Percentiles rank a stretch among this genome's conserved stretches.
These are phyloP conservation scores for Pachycephus smyrnensis DNA, from an alignment of 2,888 invertebrate species.

Conservation along the genomic window DNA sequence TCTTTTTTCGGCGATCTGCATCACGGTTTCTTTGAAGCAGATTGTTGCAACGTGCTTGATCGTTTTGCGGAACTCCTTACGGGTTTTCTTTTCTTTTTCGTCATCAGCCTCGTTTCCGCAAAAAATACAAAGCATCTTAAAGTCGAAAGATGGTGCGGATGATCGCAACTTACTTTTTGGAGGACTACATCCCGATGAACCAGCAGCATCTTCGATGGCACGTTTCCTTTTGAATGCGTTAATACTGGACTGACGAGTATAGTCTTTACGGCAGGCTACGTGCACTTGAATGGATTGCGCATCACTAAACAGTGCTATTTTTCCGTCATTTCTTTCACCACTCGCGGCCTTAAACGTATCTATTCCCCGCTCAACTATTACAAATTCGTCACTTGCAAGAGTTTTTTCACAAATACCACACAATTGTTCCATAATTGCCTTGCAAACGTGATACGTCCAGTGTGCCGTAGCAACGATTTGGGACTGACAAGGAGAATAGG, in stretches of 20 bases:
- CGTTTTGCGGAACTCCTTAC: constrained; percentile 51
- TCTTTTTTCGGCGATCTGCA: constrained; percentile 53
- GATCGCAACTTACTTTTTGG: too few relatives aligned
- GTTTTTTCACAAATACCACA: too few relatives aligned
- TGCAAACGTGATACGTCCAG: too few relatives aligned
- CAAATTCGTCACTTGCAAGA: too few relatives aligned
- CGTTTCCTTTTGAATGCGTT: constrained; percentile 27
- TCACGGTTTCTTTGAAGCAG: constrained; percentile 55
- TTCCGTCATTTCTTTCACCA: constrained; percentile 36
- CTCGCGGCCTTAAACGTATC: constrained; percentile 34
- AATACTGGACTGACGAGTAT: constrained; percentile 29
- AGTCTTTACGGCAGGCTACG: constrained; percentile 28
- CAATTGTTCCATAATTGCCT: too few relatives aligned
- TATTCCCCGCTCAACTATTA: constrained; percentile 33
- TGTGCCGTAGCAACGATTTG: too few relatives aligned
- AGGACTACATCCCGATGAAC: too few relatives aligned
- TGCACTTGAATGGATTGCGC: constrained; percentile 34
- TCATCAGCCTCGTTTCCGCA: constrained; percentile 54
- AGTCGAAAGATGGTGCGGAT: constrained; percentile 46
- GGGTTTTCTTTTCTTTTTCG: constrained; percentile 33
- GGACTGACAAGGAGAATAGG: too few relatives aligned
- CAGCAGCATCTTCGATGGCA: constrained; percentile 27
- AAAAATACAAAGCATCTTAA: constrained; percentile 54
- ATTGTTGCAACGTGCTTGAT: constrained; percentile 53
- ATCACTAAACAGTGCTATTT: constrained; percentile 33